Evolutionary conservation across 2,888 invertebrate species (phyloP).

Genomic region (Netelia melanura): DNA sequence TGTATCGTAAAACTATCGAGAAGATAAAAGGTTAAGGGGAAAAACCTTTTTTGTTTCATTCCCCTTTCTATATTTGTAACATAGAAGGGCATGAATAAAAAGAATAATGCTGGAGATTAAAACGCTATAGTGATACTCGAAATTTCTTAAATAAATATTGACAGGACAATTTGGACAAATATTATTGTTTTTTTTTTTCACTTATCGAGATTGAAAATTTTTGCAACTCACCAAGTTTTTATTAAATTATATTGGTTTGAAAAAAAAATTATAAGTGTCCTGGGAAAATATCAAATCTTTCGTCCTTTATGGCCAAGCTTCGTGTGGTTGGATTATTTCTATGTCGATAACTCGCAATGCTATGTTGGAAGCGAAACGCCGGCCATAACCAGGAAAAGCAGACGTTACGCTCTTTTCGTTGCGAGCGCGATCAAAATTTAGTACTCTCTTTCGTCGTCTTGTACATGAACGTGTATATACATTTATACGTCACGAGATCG

Average conservation of each 20-base stretch:
- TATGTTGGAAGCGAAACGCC: constrained; percentile 16
- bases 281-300: not conserved
- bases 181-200: not conserved
- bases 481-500: constrained; percentile 20
- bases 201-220: not conserved
- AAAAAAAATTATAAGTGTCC: not conserved
- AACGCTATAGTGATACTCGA: not conserved
- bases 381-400: constrained; percentile 28
- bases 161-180: not conserved
- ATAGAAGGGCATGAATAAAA: not conserved
- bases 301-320: not conserved
- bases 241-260: not conserved
- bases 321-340: constrained; percentile 42
- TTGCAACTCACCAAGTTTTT: not conserved
- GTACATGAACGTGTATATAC: constrained; percentile 10
- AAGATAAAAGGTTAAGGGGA: constrained; percentile 13
- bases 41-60: constrained; percentile 54
- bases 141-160: not conserved
- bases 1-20: constrained; percentile 48
- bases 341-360: constrained; percentile 51
- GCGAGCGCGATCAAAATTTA: constrained; percentile 61
- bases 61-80: not conserved
- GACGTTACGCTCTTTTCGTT: constrained; percentile 46
- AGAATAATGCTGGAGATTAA: not conserved
- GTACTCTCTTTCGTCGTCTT: constrained; percentile 44